phyloP scores from a whole-genome alignment of 2,113 vertebrate genomes.

The Callipepla squamata region DNA sequence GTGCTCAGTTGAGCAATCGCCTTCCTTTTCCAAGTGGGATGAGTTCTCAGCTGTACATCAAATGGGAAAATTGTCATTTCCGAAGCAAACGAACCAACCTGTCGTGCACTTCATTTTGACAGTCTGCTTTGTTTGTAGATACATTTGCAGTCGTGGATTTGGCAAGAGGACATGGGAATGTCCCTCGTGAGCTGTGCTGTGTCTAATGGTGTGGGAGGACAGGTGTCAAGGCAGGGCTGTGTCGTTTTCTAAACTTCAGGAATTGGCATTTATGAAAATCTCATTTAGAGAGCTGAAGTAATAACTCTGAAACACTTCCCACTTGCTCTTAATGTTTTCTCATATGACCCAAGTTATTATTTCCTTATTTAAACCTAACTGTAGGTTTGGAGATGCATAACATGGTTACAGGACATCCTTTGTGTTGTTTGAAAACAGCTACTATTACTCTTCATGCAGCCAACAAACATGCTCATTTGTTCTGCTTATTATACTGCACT shows the following conservation, averaged over 20 bases:
- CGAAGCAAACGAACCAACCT: slow-evolving; percentile 9
- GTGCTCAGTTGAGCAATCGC: slow-evolving; percentile 60
- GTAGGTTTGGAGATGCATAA: background rate
- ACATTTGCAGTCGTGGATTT: background rate
- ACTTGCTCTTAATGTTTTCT: background rate
- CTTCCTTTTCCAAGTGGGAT: slow-evolving; percentile 21
- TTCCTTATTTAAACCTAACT: background rate
- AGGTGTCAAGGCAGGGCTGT: slow-evolving; percentile 23
- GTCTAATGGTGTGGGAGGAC: slow-evolving; percentile 35
- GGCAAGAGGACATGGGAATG: slow-evolving; percentile 34
- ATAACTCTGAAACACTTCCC: background rate
- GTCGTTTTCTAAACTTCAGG: slow-evolving; percentile 9
- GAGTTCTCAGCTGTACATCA: background rate
- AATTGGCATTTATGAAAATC: background rate
- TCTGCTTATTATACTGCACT: background rate
- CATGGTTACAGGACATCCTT: background rate
- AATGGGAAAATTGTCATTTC: slow-evolving; percentile 52
- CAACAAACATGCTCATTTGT: background rate
- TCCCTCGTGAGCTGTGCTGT: background rate
- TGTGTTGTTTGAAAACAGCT: background rate
- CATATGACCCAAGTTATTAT: background rate
- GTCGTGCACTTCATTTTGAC: background rate
- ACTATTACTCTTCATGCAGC: background rate
- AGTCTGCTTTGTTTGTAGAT: background rate
- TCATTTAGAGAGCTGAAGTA: background rate